Evolutionary conservation across 2,113 vertebrate genomes (phyloP).

Genomic region (Platichthys flesus): DNA sequence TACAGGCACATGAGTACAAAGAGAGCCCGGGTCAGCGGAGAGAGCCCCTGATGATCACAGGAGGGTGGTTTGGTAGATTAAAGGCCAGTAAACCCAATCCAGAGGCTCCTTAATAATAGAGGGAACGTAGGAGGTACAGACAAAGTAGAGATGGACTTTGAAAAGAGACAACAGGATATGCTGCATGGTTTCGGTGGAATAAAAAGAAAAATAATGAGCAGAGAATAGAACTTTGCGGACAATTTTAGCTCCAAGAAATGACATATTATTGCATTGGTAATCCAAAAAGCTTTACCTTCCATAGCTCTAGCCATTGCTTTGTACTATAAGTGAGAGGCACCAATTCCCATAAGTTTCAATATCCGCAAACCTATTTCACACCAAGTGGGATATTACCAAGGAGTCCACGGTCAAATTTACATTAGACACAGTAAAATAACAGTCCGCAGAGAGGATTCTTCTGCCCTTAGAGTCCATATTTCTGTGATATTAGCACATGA

Average conservation of each 20-base stretch:
- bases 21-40: slow-evolving; percentile 17
- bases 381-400: slow-evolving; percentile 16
- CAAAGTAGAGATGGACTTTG: slow-evolving; percentile 11
- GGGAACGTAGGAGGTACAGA: slow-evolving; percentile 20
- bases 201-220: not conserved
- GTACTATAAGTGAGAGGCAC: not conserved
- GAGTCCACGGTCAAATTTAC: slow-evolving; percentile 6
- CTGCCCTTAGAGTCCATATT: not conserved
- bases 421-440: slow-evolving; percentile 15
- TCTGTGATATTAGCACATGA: slow-evolving; percentile 14
- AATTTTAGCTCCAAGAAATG: slow-evolving; percentile 18
- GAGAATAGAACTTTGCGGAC: not conserved
- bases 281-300: slow-evolving; percentile 17
- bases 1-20: slow-evolving; percentile 25
- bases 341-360: slow-evolving; percentile 35
- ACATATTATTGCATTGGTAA: slow-evolving; percentile 30
- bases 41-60: slow-evolving; percentile 31
- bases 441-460: slow-evolving; percentile 17
- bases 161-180: slow-evolving; percentile 9
- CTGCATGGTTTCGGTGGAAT: not conserved
- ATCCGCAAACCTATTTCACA: slow-evolving; percentile 11
- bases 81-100: slow-evolving; percentile 33
- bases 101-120: slow-evolving; percentile 39
- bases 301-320: slow-evolving; percentile 20
- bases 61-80: slow-evolving; percentile 29